Percentiles rank a stretch among this genome's conserved stretches.
These are phyloP conservation scores for Pluvianellus socialis DNA, from an alignment of 2,113 vertebrate genomes.

Conservation along the genomic window DNA sequence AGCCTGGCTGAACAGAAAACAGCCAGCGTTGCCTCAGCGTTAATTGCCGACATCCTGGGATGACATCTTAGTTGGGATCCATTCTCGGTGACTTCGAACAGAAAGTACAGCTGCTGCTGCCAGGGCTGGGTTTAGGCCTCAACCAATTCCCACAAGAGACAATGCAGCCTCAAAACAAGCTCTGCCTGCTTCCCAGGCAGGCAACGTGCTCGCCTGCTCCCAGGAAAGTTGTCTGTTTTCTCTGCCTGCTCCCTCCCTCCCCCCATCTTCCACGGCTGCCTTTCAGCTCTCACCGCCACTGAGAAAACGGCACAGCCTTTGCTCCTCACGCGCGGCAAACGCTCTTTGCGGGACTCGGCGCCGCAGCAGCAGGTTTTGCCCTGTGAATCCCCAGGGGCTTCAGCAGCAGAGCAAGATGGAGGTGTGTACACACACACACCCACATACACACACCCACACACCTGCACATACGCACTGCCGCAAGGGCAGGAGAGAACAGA, in stretches of 20 bases:
- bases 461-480: not conserved
- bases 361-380: not conserved
- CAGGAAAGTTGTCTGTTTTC: not conserved
- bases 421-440: not conserved
- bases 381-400: not conserved
- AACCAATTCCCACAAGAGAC: conserved; percentile 52
- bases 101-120: conserved; percentile 62
- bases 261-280: not conserved
- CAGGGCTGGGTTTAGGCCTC: conserved; percentile 52
- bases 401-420: not conserved
- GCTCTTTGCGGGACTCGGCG: not conserved
- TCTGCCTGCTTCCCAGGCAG: conserved; percentile 19
- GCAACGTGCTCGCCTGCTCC: not conserved
- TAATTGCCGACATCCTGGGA: conserved; percentile 64
- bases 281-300: not conserved
- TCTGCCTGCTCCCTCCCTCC: not conserved
- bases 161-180: conserved; percentile 38
- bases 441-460: not conserved
- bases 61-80: conserved; percentile 61
- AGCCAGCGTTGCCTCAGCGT: conserved; percentile 9
- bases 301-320: not conserved
- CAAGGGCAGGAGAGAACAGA: conserved; percentile 51
- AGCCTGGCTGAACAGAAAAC: conserved; percentile 45
- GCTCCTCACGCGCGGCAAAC: not conserved
- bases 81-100: conserved; percentile 33